Conservation (phyloP, 30 jellyfish, hydroid and myxozoan genomes). For the Nemopilema nomurai region DNA sequence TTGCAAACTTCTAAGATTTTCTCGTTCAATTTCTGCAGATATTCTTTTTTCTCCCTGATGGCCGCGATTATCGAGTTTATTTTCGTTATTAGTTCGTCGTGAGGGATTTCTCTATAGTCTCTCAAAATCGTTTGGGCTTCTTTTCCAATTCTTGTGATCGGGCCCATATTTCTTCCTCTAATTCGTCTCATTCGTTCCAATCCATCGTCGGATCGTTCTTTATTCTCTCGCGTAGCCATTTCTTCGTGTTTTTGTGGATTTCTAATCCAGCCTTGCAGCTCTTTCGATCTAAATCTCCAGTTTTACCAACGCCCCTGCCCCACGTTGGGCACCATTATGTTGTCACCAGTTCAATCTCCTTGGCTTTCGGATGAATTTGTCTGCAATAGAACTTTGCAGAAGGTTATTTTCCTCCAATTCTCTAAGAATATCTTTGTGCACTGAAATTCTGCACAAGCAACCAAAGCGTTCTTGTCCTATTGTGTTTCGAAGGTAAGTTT, state of each 20-base stretch:
- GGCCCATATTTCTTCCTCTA: constrained; percentile 10
- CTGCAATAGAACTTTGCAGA: background rate
- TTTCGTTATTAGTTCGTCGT: background rate
- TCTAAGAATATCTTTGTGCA: constrained; percentile 33
- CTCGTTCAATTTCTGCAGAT: constrained; percentile 1
- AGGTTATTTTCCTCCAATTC: constrained; percentile 1
- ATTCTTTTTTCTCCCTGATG: background rate
- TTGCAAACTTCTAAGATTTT: background rate
- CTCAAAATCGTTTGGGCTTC: background rate
- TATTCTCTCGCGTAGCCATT: too few species aligned
- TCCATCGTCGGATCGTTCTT: too few species aligned
- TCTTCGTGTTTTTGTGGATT: too few species aligned
- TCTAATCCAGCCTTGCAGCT: too few species aligned
- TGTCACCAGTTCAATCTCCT: constrained; percentile 42
- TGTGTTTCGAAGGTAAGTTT: constrained; percentile 27
- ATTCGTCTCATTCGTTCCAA: background rate
- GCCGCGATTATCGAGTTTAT: constrained; percentile 7
- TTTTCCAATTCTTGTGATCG: background rate
- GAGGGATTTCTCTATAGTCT: background rate
- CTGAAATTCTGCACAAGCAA: constrained; percentile 35
- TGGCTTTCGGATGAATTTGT: constrained; percentile 39
- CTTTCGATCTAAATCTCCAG: too few species aligned
- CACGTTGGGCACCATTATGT: constrained; percentile 2
- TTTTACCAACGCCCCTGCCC: too few species aligned
- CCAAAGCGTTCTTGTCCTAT: constrained; percentile 66